These are phyloP conservation scores for Myopa tessellatipennis DNA, from an alignment of 2,888 invertebrate genomes.

Conservation along the genomic window DNA sequence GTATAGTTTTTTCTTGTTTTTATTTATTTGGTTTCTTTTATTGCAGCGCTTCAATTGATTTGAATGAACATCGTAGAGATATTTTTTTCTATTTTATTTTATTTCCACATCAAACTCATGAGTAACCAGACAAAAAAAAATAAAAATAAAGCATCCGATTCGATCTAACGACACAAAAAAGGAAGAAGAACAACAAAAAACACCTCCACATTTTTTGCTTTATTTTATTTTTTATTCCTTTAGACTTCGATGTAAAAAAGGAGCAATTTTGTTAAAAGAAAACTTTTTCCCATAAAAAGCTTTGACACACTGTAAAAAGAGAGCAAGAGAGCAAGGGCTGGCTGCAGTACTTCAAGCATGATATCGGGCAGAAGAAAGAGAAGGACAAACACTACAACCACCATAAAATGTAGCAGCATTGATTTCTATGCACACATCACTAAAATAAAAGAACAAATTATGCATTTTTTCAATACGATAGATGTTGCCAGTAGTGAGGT, in stretches of 20 bases:
- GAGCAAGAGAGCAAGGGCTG: too few relatives aligned
- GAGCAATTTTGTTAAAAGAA: too few relatives aligned
- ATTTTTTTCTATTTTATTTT: neutral
- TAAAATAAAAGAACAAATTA: too few relatives aligned
- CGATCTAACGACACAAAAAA: too few relatives aligned
- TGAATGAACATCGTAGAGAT: constrained; percentile 14
- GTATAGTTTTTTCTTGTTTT: neutral
- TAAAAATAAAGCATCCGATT: constrained; percentile 2
- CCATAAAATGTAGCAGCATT: too few relatives aligned
- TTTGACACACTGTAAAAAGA: neutral
- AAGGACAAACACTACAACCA: too few relatives aligned
- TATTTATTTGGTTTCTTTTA: neutral
- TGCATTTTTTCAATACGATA: too few relatives aligned
- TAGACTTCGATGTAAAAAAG: too few relatives aligned
- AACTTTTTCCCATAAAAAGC: neutral
- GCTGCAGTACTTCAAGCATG: too few relatives aligned
- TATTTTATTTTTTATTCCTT: too few relatives aligned
- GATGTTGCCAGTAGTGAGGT: too few relatives aligned
- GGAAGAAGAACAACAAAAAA: neutral
- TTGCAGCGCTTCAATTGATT: constrained; percentile 15
- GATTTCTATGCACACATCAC: too few relatives aligned
- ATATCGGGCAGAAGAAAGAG: neutral
- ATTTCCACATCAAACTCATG: neutral
- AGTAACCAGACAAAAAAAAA: neutral
- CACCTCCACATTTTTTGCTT: constrained; percentile 18